These are phyloP conservation scores for Rhagologus leucostigma DNA, from an alignment of 2,113 vertebrate genomes.

Conservation along the genomic window DNA sequence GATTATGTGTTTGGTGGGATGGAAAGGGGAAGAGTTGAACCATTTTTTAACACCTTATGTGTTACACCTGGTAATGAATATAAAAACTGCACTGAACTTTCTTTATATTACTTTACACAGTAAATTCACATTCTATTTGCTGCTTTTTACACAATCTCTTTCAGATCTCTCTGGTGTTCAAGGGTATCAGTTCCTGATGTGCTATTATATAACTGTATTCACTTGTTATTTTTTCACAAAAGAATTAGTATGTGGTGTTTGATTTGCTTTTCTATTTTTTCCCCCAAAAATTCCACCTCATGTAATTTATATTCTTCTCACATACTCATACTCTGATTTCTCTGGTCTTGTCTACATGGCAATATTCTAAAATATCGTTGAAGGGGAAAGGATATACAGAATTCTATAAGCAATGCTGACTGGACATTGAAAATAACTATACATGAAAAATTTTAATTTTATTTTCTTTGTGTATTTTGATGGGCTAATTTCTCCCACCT, in stretches of 20 bases:
- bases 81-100: background rate
- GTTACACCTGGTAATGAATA: background rate
- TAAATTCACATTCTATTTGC: background rate
- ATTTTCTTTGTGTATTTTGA: background rate
- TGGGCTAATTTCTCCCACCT: background rate
- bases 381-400: background rate
- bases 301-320: background rate
- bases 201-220: background rate
- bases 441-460: background rate
- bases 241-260: background rate
- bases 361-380: background rate
- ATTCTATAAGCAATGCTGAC: background rate
- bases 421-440: background rate
- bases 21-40: background rate
- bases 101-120: background rate
- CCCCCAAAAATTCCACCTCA: fast-evolving
- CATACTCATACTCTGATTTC: background rate
- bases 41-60: background rate
- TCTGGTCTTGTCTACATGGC: background rate
- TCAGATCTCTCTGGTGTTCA: background rate
- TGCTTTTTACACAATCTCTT: background rate
- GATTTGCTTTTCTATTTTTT: background rate
- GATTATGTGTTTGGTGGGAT: background rate
- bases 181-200: background rate
- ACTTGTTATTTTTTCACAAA: background rate